A percentile compares a stretch with the other conserved stretches of the same genome.
These are phyloP conservation scores for Labeo calbasu DNA, from an alignment of 2,797 vertebrate genomes.

Conservation along the genomic window DNA sequence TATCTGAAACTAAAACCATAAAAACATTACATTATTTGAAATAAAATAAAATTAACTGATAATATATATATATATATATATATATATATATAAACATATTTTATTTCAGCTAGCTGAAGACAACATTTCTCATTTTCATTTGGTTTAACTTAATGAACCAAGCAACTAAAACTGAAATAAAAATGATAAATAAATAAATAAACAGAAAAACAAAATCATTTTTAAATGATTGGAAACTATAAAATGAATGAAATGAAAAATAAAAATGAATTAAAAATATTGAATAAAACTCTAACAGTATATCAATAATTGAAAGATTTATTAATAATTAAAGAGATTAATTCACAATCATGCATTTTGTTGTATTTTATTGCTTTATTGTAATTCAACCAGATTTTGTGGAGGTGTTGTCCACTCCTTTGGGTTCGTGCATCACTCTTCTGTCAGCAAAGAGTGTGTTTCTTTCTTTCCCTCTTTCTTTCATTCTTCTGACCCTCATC, in stretches of 20 bases:
- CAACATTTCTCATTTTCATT: too few species aligned
- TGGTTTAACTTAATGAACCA: too few species aligned
- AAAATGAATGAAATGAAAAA: neutral
- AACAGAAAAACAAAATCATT: too few species aligned
- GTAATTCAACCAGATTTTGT: neutral
- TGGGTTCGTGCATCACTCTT: conserved; percentile 49
- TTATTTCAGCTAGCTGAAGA: too few species aligned
- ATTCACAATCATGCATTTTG: too few species aligned
- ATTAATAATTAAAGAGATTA: too few species aligned
- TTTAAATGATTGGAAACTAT: neutral
- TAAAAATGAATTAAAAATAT: neutral
- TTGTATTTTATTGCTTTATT: neutral
- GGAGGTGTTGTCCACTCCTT: conserved; percentile 41
- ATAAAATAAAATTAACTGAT: neutral
- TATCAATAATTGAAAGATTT: neutral
- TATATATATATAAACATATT: too few species aligned
- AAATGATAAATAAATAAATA: neutral
- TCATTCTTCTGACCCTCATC: conserved; percentile 72
- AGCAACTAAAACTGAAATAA: neutral
- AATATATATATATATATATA: too few species aligned
- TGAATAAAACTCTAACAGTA: neutral
- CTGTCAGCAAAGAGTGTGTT: conserved; percentile 74
- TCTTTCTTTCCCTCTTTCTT: conserved; percentile 65
- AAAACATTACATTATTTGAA: neutral
- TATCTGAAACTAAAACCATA: neutral